These are phyloP conservation scores for Pollenia angustigena DNA, from an alignment of 2,888 invertebrate species.

Conservation along the genomic window DNA sequence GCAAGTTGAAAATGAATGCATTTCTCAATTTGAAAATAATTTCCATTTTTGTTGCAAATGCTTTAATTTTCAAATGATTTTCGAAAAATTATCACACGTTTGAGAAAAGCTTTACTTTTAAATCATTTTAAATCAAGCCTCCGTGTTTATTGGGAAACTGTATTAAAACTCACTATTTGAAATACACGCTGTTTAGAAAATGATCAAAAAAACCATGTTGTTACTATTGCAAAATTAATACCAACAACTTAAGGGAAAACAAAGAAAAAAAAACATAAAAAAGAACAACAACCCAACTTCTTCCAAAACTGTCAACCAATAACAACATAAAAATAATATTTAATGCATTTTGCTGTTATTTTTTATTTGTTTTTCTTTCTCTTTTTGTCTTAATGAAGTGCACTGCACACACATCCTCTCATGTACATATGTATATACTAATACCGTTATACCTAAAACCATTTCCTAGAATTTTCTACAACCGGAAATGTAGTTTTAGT, in stretches of 20 bases:
- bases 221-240: background rate
- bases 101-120: too few relatives aligned
- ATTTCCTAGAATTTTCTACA: slow-evolving; percentile 61
- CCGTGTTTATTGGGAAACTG: background rate
- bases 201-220: slow-evolving; percentile 45
- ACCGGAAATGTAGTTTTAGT: slow-evolving; percentile 70
- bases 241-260: background rate
- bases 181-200: slow-evolving; percentile 40
- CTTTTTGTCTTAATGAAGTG: background rate
- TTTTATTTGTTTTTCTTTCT: background rate
- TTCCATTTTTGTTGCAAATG: too few relatives aligned
- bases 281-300: background rate
- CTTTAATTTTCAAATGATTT: too few relatives aligned
- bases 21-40: too few relatives aligned
- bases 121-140: too few relatives aligned
- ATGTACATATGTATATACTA: background rate
- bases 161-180: background rate
- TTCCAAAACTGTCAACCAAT: slow-evolving; percentile 14
- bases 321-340: slow-evolving; percentile 37
- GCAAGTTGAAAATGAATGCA: too few relatives aligned
- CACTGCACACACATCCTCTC: background rate
- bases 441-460: slow-evolving; percentile 47
- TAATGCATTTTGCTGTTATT: slow-evolving; percentile 50
- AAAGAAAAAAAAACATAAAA: background rate
- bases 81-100: too few relatives aligned